Evolutionary conservation across 2,888 invertebrate species (phyloP).

Genomic region (Andrena minutula): DNA sequence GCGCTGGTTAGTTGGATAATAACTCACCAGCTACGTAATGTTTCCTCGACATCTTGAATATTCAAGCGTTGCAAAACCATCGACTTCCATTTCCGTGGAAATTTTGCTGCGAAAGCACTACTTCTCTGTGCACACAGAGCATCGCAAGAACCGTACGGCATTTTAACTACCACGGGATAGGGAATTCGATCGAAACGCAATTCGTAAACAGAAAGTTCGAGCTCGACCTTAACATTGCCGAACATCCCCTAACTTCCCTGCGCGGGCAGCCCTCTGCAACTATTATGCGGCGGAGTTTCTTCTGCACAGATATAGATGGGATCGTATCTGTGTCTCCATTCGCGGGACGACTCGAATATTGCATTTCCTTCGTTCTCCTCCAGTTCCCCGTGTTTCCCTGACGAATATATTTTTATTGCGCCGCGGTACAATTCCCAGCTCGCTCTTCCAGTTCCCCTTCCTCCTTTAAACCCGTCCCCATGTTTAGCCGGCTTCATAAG

Average conservation of each 20-base stretch:
- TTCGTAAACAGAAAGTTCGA: slow-evolving; percentile 55
- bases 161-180: neutral
- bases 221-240: slow-evolving; percentile 59
- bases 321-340: neutral
- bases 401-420: slow-evolving; percentile 21
- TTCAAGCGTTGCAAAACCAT: neutral
- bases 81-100: neutral
- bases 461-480: neutral
- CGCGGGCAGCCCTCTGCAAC: neutral
- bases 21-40: neutral
- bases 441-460: neutral
- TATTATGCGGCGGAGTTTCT: slow-evolving; percentile 25
- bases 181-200: slow-evolving; percentile 28
- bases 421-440: slow-evolving; percentile 1
- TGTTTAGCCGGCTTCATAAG: neutral
- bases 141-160: neutral
- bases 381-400: neutral
- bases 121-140: neutral
- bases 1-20: neutral
- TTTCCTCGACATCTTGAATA: neutral
- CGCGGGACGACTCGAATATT: slow-evolving; percentile 3
- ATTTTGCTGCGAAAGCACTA: neutral
- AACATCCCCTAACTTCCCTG: slow-evolving; percentile 27
- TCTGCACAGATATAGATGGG: neutral
- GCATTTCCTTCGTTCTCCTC: neutral